A percentile compares a stretch with the other conserved stretches of the same genome.
Evolutionary conservation across 2,113 vertebrate genomes (phyloP).

Genomic region (Chaenogobius annularis): DNA sequence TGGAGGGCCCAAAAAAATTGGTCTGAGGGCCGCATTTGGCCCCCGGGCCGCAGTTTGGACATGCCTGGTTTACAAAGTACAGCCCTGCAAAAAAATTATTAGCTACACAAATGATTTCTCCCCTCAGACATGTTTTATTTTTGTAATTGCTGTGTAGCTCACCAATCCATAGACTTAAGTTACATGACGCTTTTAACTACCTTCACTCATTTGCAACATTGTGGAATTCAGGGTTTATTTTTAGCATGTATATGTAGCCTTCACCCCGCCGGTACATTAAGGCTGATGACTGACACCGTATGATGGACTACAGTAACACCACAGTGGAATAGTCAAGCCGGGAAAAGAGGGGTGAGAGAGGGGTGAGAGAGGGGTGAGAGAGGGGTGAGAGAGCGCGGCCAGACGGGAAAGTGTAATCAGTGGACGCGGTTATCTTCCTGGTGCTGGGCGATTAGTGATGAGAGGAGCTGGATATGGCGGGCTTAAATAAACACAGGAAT

Average conservation of each 20-base stretch:
- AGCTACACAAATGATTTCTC: background rate
- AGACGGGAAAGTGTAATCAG: slow-evolving; percentile 64
- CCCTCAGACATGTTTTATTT: background rate
- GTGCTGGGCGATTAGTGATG: slow-evolving; percentile 55
- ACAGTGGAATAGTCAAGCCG: slow-evolving; percentile 34
- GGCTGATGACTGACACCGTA: slow-evolving; percentile 8
- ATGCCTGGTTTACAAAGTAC: background rate
- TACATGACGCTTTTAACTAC: background rate
- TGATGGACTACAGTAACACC: slow-evolving; percentile 42
- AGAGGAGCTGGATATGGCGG: slow-evolving; percentile 58
- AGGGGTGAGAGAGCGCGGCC: slow-evolving; percentile 22
- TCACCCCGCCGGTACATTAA: background rate
- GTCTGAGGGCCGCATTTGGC: too few species aligned
- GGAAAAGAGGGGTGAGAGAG: background rate
- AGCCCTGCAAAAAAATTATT: background rate
- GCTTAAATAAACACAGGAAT: slow-evolving; percentile 65
- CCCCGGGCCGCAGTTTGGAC: too few species aligned
- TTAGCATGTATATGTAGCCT: background rate
- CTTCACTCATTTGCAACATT: background rate
- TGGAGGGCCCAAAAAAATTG: too few species aligned
- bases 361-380: background rate
- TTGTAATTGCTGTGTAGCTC: background rate
- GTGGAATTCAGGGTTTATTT: background rate
- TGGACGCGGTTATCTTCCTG: slow-evolving; percentile 46
- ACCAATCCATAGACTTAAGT: background rate